Percentiles rank a stretch among this genome's conserved stretches.
These are phyloP conservation scores for Epistrophe eligans DNA, from an alignment of 2,888 invertebrate species.

Conservation along the genomic window DNA sequence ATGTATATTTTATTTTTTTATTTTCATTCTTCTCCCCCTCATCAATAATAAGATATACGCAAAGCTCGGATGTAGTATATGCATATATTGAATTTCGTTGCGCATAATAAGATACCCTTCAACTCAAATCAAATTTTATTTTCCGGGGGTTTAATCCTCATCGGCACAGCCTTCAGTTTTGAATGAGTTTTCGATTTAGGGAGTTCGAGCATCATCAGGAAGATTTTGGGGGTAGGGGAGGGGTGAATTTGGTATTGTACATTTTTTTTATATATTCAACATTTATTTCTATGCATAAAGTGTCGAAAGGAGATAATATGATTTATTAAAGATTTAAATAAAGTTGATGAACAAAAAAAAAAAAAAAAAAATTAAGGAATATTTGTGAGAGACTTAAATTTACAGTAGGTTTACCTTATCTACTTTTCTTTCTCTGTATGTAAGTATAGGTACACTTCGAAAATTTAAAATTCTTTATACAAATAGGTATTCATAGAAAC, in stretches of 20 bases:
- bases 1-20: conserved; percentile 5
- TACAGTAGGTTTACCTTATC: not conserved
- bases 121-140: conserved; percentile 76
- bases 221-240: not conserved
- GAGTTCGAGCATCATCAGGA: not conserved
- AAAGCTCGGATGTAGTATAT: conserved; percentile 53
- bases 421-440: too few relatives aligned
- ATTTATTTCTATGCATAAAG: conserved; percentile 31
- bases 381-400: not conserved
- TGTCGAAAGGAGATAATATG: conserved; percentile 13
- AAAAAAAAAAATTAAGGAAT: not conserved
- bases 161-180: conserved; percentile 51
- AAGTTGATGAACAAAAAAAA: not conserved
- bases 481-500: too few relatives aligned
- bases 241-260: conserved; percentile 55
- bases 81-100: conserved; percentile 73
- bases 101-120: conserved; percentile 76
- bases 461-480: too few relatives aligned
- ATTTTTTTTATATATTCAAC: conserved; percentile 2
- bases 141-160: conserved; percentile 66
- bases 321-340: conserved; percentile 18
- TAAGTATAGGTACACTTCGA: too few relatives aligned
- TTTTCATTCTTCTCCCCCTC: conserved; percentile 24
- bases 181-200: conserved; percentile 66
- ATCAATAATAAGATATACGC: conserved; percentile 75